Base-by-base conservation (phyloP, 2,888 invertebrate genomes). In the Lasioglossum morio region DNA sequence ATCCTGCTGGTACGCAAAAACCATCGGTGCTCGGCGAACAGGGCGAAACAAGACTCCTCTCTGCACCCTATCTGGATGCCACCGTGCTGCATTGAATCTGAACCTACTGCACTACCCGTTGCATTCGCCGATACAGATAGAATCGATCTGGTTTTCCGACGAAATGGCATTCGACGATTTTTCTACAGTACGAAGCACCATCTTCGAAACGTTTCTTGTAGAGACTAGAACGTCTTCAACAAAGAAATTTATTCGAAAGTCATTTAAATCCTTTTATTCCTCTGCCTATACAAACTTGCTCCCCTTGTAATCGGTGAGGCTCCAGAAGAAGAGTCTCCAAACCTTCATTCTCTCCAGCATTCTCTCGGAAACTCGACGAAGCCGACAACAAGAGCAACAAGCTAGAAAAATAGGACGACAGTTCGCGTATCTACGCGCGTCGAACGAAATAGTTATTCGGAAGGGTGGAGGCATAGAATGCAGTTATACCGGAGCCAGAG, bases 51-150 rank as follows among this genome's bases (percentile, higher is more conserved):
- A 48, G 53, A 53, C 57, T 57, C 57, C 57, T 57, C 48, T 4
- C n/a, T 43, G 53, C 77, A 77, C 79, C 79, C 87, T 87, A 79
- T 77, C 72, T 57, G 82, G 72, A 63, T 81, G 46, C 74, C 69
- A 66, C 77, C 70, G 60, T 30, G 78, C 79, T 83, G 86, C 78
- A 81, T 78, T 89, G 90, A 88, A 91, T 90, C 88, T 27, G 63
- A 16, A 63, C 63, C 63, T 16, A 30, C 63, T 14, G 27, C 60
- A 63, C 60, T 63, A 10, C 30, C 16, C 7, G 60, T 5, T 30
- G 27, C 63, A 30, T 27, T 63, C 30, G 7, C 30, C 16, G 7
- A 30, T 5, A 0, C 63, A 63, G 30, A 16, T 63, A 63, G 30
- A 63, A 63, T 63, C 63, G 14, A 14, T 14, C 12, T 27, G 27